Base-by-base conservation (phyloP, 2,888 invertebrate species). In the Drosophila mimica region DNA sequence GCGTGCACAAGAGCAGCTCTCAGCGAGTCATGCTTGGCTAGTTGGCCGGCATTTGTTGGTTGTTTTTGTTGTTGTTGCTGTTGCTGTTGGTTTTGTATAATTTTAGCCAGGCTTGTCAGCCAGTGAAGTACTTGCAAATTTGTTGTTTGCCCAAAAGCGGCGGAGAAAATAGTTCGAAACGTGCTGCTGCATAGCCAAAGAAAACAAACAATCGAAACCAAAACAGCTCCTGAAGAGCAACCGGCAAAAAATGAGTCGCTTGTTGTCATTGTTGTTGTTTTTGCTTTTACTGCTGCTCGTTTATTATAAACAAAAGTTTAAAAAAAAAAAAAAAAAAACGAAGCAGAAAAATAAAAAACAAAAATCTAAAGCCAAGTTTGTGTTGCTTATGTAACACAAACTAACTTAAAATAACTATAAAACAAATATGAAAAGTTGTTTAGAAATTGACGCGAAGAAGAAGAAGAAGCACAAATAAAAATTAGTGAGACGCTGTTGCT, bases 141-240 rank as follows among this genome's bases (percentile, higher is more conserved):
- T 73, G 67, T 70, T 81, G 67, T 74, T 70, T 77, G 64, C 30
- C 61, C 68, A 77, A 74, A 69, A 68, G 57, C 48, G 63, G 52
- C 52, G 59, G 59, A 69, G 79, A 83, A 79, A 79, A 84, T 87
- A 68, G 73, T 70, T 64, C 43, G 53, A 83, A 70, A 82, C 85
- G 88, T 85, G 84, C 77, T 72, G 81, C 77, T 76, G 89, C 89
- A 89, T 82, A 72, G 68, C 34, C 71, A 73, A 85, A 71, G 66
- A 80, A 77, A 77, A 56, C 65, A 76, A 83, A 73, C 66, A 70
- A 76, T 60, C 60, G 71, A 17, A 69, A 73, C n/a, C 40, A 70
- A 65, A 72, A 69, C 53, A 58, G 59, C 80, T 78, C 49, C 80
- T 76, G 75, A 69, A 75, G 70, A 86, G 71, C 57, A 66, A 46